A percentile compares a stretch with the other conserved stretches of the same genome.
phyloP scores from a whole-genome alignment of 1,140 invertebrate species.

The Drosophila insularis region DNA sequence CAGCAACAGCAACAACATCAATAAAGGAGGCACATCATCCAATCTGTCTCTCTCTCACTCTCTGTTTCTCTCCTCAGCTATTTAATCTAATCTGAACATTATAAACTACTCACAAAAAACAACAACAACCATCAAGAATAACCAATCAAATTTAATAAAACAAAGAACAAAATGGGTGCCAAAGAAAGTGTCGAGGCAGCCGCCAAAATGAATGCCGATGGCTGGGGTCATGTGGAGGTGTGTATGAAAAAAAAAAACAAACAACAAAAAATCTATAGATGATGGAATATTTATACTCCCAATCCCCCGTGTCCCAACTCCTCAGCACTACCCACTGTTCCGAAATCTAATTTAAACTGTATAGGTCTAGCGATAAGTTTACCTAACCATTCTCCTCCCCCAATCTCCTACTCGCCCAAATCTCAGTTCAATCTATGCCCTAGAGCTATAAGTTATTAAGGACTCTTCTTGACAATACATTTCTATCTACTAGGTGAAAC shows the following conservation, averaged over 20 bases:
- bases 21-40: background rate
- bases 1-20: background rate
- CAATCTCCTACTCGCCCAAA: background rate
- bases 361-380: background rate
- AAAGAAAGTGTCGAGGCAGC: constrained; percentile 89
- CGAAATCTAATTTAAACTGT: background rate
- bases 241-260: constrained; percentile 64
- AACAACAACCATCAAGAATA: constrained; percentile 38
- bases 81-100: constrained; percentile 14
- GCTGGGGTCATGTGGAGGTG: constrained; percentile 89
- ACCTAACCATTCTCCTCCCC: too few relatives aligned
- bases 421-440: background rate
- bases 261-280: constrained; percentile 7
- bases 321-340: background rate
- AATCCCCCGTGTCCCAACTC: background rate
- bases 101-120: constrained; percentile 58
- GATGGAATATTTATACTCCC: background rate
- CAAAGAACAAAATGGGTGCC: constrained; percentile 84
- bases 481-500: too few relatives aligned
- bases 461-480: too few relatives aligned
- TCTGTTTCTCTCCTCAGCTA: background rate
- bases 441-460: background rate
- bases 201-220: constrained; percentile 88
- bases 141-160: constrained; percentile 47
- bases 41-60: background rate